Evolutionary conservation across 2,797 vertebrate species (phyloP), one percentile per base, ranked within the genome.

Genomic region (Garrulus glandarius): DNA sequence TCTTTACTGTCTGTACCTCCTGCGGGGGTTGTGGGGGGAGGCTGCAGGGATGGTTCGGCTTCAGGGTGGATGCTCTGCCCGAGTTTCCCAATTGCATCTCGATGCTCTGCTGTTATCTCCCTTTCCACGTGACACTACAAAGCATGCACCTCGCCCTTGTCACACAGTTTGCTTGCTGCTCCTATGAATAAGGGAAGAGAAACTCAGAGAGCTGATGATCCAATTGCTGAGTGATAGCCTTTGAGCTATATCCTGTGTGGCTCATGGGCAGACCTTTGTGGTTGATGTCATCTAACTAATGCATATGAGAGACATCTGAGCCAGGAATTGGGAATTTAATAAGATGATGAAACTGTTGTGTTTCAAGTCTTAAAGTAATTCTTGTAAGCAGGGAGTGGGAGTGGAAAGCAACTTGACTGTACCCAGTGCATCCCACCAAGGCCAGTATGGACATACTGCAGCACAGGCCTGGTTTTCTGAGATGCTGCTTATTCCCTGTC

Each of bases 291-390:
- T 84, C 77, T 79, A 34, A 68, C 60, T 82, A 76, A 87, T 84
- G 78, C 29, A 4, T 77, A 15, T 32, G 43, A 65, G 59, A 90
- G 61, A 86, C 50, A 71, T 91, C 61, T 89, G 87, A 92, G 61
- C 84, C 55, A 61, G 50, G 60, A 92, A 75, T 8, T 72, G 57
- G 68, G 71, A 80, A 65, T 81, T 78, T 87, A 92, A 57, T 83
- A 79, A 92, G 84, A 53, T 63, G 76, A 78, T 3, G 2, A 75
- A 89, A 92, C 77, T 84, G 65, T 57, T 88, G 7, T 50, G 41
- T 93, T 93, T 90, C 61, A 78, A 80, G 65, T 53, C 65, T 69
- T 57, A 85, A 87, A 91, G 57, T 83, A 60, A n/a, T 71, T 96
- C 46, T 68, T 81, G 68, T 89, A 72, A 87, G 65, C 49, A 65